Percentiles rank a stretch among this genome's conserved stretches.
These are phyloP conservation scores for Pseudochaenichthys georgianus DNA, from an alignment of 2,797 vertebrate species.

Conservation along the genomic window DNA sequence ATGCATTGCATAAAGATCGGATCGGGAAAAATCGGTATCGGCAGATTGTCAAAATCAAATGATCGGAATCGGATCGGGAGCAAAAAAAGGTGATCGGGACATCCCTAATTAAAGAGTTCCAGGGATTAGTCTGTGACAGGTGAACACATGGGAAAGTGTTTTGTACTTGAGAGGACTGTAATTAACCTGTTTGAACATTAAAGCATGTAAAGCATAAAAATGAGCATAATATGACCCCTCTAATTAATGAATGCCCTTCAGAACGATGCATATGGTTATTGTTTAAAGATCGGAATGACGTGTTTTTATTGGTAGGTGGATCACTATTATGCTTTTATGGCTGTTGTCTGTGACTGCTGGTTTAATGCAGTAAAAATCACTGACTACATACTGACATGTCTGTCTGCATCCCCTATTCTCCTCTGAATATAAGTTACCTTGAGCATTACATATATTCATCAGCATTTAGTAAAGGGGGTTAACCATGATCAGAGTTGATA, in stretches of 20 bases:
- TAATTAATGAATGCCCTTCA: too few relatives aligned
- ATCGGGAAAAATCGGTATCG: too few relatives aligned
- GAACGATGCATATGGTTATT: too few relatives aligned
- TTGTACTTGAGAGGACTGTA: neutral
- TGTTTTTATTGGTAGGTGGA: neutral
- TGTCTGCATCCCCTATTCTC: neutral
- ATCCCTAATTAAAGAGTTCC: constrained; percentile 68
- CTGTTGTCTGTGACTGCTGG: neutral
- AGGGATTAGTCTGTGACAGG: constrained; percentile 61
- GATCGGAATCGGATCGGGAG: too few relatives aligned
- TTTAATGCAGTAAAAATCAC: neutral
- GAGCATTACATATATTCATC: constrained; percentile 18
- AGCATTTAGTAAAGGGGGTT: neutral
- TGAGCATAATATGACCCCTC: too few relatives aligned
- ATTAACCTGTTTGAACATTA: neutral
- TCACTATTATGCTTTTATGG: neutral
- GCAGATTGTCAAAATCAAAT: too few relatives aligned
- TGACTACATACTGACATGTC: neutral
- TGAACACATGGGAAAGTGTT: constrained; percentile 27
- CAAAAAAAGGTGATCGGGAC: too few relatives aligned
- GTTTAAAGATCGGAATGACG: too few relatives aligned
- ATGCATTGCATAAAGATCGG: too few relatives aligned
- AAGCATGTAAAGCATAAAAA: too few relatives aligned
- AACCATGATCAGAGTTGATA: constrained; percentile 21
- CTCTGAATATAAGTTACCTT: neutral